phyloP scores from a whole-genome alignment of 2,113 vertebrate species.

The Guaruba guarouba region DNA sequence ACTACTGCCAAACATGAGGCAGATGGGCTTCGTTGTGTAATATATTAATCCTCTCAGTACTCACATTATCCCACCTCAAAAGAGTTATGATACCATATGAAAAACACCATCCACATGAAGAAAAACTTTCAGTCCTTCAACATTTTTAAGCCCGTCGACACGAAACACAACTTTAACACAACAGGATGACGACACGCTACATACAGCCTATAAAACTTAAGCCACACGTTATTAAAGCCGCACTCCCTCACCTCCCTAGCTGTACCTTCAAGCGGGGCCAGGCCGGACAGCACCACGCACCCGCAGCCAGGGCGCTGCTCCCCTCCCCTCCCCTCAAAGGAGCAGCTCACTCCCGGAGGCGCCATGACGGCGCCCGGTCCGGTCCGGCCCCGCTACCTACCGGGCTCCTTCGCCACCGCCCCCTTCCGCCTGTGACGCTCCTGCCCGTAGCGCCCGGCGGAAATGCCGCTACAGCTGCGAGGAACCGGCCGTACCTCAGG shows the following conservation, averaged over 20 bases:
- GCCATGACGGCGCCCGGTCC: too few relatives aligned
- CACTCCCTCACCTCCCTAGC: neutral
- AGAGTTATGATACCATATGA: neutral
- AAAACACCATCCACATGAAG: neutral
- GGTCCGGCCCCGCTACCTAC: rapidly evolving
- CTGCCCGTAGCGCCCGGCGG: too few relatives aligned
- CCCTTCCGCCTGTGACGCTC: neutral
- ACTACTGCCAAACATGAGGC: neutral
- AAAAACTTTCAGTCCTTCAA: neutral
- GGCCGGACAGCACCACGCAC: neutral
- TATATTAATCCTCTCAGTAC: neutral
- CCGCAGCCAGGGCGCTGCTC: neutral
- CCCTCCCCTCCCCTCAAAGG: neutral
- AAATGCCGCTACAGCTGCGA: neutral
- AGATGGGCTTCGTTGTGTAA: neutral
- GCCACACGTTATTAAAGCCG: rapidly evolving
- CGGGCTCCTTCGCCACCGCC: neutral
- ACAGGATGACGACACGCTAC: neutral
- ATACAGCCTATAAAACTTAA: neutral
- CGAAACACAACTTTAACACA: neutral
- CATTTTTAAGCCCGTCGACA: neutral
- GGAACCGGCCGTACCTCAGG: neutral
- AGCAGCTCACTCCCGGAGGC: too few relatives aligned
- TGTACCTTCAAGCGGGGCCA: neutral
- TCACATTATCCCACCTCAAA: neutral